Conservation (phyloP, 2,113 vertebrate species). For the Balaeniceps rex region DNA sequence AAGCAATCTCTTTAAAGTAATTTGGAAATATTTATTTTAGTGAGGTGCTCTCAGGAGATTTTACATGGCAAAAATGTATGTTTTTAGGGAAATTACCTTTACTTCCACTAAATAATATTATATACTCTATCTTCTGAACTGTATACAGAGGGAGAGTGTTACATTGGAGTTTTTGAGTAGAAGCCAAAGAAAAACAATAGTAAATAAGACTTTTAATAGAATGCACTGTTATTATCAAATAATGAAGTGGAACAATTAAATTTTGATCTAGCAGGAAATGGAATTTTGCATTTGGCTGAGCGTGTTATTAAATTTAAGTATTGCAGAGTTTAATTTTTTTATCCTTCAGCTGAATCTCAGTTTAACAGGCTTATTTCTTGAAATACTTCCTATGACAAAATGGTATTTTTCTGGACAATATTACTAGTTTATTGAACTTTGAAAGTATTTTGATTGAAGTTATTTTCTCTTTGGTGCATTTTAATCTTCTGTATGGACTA, state of each 20-base stretch:
- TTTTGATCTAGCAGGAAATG: constrained; percentile 37
- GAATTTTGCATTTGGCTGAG: constrained; percentile 56
- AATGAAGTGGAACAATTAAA: constrained; percentile 49
- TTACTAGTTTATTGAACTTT: neutral
- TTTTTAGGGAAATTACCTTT: neutral
- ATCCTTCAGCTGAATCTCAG: neutral
- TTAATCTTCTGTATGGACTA: neutral
- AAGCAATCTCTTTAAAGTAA: neutral
- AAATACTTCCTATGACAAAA: neutral
- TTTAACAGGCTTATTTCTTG: constrained; percentile 37
- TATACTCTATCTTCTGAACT: neutral
- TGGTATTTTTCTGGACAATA: neutral
- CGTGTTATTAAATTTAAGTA: constrained; percentile 37
- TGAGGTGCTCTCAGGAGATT: neutral
- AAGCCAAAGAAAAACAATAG: neutral
- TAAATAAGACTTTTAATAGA: constrained; percentile 18
- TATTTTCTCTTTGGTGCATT: neutral
- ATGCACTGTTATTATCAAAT: constrained; percentile 7
- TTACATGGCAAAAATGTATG: neutral
- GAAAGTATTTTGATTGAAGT: neutral
- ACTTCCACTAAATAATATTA: neutral
- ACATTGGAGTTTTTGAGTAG: neutral
- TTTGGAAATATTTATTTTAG: neutral
- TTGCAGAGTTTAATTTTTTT: constrained; percentile 7
- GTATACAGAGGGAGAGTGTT: neutral